Conservation (phyloP, 2,113 vertebrate species). For the Oplegnathus fasciatus region DNA sequence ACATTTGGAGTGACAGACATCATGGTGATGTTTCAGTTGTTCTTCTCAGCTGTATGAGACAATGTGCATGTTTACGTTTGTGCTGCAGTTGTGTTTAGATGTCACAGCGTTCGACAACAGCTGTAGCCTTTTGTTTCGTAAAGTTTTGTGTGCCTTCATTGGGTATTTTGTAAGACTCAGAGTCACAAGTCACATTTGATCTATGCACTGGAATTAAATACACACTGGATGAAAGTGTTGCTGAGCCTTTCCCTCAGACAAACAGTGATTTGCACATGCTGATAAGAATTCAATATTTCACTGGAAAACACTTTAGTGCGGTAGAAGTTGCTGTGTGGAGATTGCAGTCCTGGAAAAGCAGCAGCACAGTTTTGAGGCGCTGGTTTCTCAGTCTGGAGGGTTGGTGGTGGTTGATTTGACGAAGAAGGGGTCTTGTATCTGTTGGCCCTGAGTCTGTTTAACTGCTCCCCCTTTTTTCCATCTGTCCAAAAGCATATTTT, state of each 20-base stretch:
- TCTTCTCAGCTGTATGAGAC: neutral
- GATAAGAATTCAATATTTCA: constrained; percentile 5
- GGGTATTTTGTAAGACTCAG: neutral
- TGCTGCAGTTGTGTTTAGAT: neutral
- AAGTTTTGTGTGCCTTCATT: neutral
- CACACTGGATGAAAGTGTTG: neutral
- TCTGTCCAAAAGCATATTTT: constrained; percentile 81
- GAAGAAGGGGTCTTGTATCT: constrained; percentile 75
- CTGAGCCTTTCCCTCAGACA: neutral
- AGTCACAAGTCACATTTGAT: neutral
- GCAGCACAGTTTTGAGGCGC: constrained; percentile 11
- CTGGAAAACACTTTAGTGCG: neutral
- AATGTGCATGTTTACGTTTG: neutral
- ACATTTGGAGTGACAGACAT: neutral
- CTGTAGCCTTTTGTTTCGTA: neutral
- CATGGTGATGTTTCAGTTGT: neutral
- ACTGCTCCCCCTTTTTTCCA: constrained; percentile 74
- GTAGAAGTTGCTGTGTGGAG: neutral
- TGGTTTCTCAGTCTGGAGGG: constrained; percentile 23
- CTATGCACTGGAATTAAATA: neutral
- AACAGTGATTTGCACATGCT: constrained; percentile 18
- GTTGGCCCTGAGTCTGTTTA: constrained; percentile 79
- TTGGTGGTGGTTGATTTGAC: constrained; percentile 45
- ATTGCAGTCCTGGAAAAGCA: constrained; percentile 25
- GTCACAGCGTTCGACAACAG: neutral